Conservation (phyloP, 2,888 invertebrate species). For the Boloria selene region DNA sequence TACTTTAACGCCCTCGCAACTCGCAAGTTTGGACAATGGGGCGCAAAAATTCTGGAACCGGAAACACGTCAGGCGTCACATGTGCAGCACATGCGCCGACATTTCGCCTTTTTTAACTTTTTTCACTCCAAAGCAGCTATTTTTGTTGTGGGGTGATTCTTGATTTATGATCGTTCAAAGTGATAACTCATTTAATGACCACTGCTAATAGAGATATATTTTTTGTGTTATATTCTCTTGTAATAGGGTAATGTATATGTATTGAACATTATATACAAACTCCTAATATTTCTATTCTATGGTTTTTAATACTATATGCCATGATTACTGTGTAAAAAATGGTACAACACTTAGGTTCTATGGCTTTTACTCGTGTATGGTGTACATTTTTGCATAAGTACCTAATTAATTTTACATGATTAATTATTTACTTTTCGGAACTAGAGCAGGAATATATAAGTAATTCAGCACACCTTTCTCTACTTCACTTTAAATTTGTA, state of each 20-base stretch:
- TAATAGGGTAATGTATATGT: neutral
- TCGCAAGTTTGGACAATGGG: constrained; percentile 50
- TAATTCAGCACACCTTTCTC: too few species aligned
- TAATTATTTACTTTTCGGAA: too few species aligned
- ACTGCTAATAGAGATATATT: constrained; percentile 2
- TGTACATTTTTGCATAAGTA: too few species aligned
- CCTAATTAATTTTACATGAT: too few species aligned
- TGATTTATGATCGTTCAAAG: constrained; percentile 59
- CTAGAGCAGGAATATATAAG: too few species aligned
- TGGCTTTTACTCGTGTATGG: too few species aligned
- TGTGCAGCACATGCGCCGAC: constrained; percentile 72
- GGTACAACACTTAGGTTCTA: too few species aligned
- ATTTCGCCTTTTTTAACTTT: constrained; percentile 68
- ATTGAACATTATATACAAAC: neutral
- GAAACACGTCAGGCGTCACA: constrained; percentile 69
- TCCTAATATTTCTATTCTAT: too few species aligned
- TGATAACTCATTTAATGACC: constrained; percentile 15
- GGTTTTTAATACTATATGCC: too few species aligned
- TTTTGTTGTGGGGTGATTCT: constrained; percentile 64
- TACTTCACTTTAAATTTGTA: too few species aligned
- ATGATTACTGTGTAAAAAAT: too few species aligned
- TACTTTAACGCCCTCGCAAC: neutral
- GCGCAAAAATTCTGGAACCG: constrained; percentile 70
- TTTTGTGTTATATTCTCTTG: neutral
- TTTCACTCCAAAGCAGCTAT: constrained; percentile 62